Percentiles rank a stretch among this genome's conserved stretches.
These are phyloP conservation scores for Chloropsis hardwickii DNA, from an alignment of 2,113 vertebrate genomes.

Conservation along the genomic window DNA sequence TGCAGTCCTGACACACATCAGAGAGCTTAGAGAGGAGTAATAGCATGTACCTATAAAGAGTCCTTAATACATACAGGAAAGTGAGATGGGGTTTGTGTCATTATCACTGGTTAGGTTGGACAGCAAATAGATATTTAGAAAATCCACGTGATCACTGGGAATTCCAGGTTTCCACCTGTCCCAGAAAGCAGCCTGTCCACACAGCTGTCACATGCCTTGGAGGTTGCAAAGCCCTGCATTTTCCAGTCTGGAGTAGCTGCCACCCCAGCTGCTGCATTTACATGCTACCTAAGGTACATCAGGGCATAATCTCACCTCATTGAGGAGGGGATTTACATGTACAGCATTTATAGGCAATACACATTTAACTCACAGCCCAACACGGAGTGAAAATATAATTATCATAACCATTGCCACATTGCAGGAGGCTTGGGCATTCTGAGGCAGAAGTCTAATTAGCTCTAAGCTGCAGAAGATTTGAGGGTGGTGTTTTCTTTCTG, in stretches of 20 bases:
- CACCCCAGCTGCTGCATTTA: constrained; percentile 32
- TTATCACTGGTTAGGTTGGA: not conserved
- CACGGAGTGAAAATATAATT: constrained; percentile 67
- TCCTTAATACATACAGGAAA: not conserved
- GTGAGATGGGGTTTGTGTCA: not conserved
- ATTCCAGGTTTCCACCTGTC: not conserved
- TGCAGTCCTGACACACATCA: not conserved
- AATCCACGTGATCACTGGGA: not conserved
- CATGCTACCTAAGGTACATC: constrained; percentile 58
- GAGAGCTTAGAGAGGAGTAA: not conserved
- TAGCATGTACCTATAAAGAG: not conserved
- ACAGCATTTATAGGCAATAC: constrained; percentile 45
- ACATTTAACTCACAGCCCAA: constrained; percentile 61
- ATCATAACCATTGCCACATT: constrained; percentile 70
- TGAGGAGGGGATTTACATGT: constrained; percentile 52
- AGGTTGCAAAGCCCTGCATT: not conserved
- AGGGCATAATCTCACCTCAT: constrained; percentile 36
- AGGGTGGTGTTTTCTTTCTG: constrained; percentile 64
- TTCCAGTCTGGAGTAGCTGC: not conserved
- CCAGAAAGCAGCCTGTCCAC: not conserved
- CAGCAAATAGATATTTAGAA: constrained; percentile 9
- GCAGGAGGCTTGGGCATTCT: constrained; percentile 52
- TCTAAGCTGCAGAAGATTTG: constrained; percentile 72
- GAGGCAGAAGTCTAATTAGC: constrained; percentile 75
- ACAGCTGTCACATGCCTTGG: not conserved